Conservation (phyloP, 2,113 vertebrate genomes). For the Coryphaenoides rupestris region DNA sequence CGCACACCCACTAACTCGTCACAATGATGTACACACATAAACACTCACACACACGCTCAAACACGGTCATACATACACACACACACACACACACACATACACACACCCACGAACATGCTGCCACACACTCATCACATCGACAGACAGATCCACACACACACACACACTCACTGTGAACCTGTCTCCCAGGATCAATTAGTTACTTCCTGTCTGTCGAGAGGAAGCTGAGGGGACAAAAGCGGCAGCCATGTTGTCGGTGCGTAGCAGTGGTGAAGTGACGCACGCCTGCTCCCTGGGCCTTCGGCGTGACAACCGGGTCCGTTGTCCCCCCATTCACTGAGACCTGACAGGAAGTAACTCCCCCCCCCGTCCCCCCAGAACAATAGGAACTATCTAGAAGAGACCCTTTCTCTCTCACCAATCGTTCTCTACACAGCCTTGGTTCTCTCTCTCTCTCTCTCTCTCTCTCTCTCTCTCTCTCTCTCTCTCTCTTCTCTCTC, state of each 20-base stretch:
- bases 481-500: constrained; percentile 17
- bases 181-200: constrained; percentile 75
- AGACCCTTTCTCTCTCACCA: constrained; percentile 6
- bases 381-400: no score
- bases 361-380: no score
- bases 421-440: not conserved
- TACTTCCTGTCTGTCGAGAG: constrained; percentile 51
- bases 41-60: no score
- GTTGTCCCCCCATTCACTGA: no score
- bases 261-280: constrained; percentile 59
- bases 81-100: no score
- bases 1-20: no score
- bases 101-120: no score
- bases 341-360: no score
- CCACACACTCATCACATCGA: no score
- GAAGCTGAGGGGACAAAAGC: constrained; percentile 59
- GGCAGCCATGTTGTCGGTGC: constrained; percentile 37
- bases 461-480: not conserved
- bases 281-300: constrained; percentile 53
- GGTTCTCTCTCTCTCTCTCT: constrained; percentile 11
- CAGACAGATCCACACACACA: not conserved
- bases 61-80: no score
- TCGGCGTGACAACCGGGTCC: constrained; percentile 54
- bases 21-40: no score
- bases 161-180: constrained; percentile 7